Evolutionary conservation across 1,140 invertebrate genomes (phyloP).

Genomic region (Halesus radiatus): DNA sequence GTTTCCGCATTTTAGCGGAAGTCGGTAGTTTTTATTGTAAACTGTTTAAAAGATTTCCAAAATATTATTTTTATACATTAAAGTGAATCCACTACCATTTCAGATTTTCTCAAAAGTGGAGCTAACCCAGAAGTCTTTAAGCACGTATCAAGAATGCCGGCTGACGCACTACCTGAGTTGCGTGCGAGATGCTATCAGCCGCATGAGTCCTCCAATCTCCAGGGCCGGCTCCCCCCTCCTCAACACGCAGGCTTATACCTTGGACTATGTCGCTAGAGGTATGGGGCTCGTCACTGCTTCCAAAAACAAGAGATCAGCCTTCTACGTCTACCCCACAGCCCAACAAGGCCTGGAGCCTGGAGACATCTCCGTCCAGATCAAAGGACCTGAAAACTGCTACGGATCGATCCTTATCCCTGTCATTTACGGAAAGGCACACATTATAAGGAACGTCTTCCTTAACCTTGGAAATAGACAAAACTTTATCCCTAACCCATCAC

Average conservation of each 20-base stretch:
- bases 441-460: slow-evolving; percentile 65
- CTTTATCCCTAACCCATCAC: slow-evolving; percentile 63
- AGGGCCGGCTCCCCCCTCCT: slow-evolving; percentile 60
- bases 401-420: slow-evolving; percentile 65
- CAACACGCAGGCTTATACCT: slow-evolving; percentile 62
- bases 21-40: too few species aligned
- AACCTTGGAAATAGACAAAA: slow-evolving; percentile 62
- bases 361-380: slow-evolving; percentile 67
- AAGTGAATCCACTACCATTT: slow-evolving; percentile 53
- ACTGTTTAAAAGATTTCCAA: too few species aligned
- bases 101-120: slow-evolving; percentile 71
- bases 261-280: slow-evolving; percentile 71
- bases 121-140: slow-evolving; percentile 65
- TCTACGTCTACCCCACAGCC: slow-evolving; percentile 69
- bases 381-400: slow-evolving; percentile 66
- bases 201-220: slow-evolving; percentile 64
- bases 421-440: slow-evolving; percentile 66
- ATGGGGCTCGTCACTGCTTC: slow-evolving; percentile 72
- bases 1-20: too few species aligned
- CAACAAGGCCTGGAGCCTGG: slow-evolving; percentile 67
- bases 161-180: slow-evolving; percentile 68
- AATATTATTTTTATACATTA: too few species aligned
- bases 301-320: slow-evolving; percentile 67
- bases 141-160: slow-evolving; percentile 69
- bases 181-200: slow-evolving; percentile 65